Evolutionary conservation across 2,888 invertebrate genomes (phyloP), one percentile per base, ranked within the genome.

Genomic region (Heteromurus nitidus): DNA sequence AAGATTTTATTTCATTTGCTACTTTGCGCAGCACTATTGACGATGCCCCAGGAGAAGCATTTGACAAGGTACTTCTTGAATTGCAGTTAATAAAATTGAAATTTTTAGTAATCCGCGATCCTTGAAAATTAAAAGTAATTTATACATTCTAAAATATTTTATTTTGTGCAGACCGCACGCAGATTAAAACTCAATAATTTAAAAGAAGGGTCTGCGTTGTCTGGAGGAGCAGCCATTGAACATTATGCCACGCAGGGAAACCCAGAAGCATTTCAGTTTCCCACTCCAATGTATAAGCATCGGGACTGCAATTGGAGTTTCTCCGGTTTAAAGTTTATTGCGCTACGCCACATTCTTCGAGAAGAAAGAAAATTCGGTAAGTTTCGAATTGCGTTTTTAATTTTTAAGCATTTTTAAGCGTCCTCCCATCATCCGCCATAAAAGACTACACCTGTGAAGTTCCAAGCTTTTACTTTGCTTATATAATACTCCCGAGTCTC

Each of bases 231-330:
- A 88, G 95, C 97, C 26, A 92, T 99, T 42, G 98, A 99, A 90
- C 88, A 91, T 81, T 93, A 96, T 69, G 96, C 98, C 0, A 91
- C 91, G 88, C 92, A 93, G 9, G 92, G 91, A n/a, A 90, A 94
- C 89, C 91, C 92, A 0, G 88, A 90, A 11, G 90, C 92, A 79
- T 96, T 93, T 89, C 87, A 91, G 26, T 94, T 96, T 88, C 91
- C 93, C 0, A 88, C 92, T 55, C 93, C 94, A 0, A 89, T 96
- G 89, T 88, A 91, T 80, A 87, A 86, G 64, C 90, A 92, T 74
- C 92, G 91, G 88, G 93, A 96, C 89, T 98, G 98, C 88, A 94
- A 95, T 89, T 98, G 98, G 88, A 97, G 96, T 89, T 95, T 97
- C 89, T 91, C 96, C 85, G 98, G 98, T 0, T 88, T 95, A 1